Evolutionary conservation across 2,113 vertebrate species (phyloP).

Genomic region (Erinaceus europaeus): DNA sequence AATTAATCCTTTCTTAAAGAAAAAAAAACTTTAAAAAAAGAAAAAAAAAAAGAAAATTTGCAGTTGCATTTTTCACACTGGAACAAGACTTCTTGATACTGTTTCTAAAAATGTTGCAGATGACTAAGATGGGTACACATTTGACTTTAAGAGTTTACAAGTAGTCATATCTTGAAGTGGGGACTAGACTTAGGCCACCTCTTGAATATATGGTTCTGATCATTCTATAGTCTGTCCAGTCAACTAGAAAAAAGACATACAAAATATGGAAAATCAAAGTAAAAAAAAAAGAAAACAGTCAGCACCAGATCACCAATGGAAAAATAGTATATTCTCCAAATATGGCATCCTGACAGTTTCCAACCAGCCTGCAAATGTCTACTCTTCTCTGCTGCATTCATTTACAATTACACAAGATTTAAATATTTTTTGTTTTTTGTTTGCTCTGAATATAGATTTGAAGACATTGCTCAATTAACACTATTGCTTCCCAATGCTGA

Average conservation of each 20-base stretch:
- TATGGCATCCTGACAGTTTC: not conserved
- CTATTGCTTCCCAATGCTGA: constrained; percentile 28
- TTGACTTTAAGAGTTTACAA: not conserved
- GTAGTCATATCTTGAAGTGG: not conserved
- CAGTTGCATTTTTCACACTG: not conserved
- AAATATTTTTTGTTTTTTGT: constrained; percentile 32
- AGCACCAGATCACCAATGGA: not conserved
- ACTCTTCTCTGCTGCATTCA: constrained; percentile 5
- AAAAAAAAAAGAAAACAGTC: not conserved
- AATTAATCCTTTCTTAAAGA: no score
- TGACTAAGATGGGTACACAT: constrained; percentile 4
- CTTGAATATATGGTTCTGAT: constrained; percentile 21
- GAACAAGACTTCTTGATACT: not conserved
- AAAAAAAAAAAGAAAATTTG: not conserved
- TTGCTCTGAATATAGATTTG: constrained; percentile 56
- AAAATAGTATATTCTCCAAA: constrained; percentile 1
- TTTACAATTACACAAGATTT: constrained; percentile 50
- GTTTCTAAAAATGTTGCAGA: constrained; percentile 16
- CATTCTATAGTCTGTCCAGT: not conserved
- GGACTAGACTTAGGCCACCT: not conserved
- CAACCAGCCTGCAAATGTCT: not conserved
- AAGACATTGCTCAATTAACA: constrained; percentile 53
- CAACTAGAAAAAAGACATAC: constrained; percentile 36
- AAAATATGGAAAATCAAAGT: constrained; percentile 32
- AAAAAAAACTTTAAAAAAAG: no score